Evolutionary conservation across 2,888 invertebrate genomes (phyloP).

Genomic region (Pogonocherus hispidulus): DNA sequence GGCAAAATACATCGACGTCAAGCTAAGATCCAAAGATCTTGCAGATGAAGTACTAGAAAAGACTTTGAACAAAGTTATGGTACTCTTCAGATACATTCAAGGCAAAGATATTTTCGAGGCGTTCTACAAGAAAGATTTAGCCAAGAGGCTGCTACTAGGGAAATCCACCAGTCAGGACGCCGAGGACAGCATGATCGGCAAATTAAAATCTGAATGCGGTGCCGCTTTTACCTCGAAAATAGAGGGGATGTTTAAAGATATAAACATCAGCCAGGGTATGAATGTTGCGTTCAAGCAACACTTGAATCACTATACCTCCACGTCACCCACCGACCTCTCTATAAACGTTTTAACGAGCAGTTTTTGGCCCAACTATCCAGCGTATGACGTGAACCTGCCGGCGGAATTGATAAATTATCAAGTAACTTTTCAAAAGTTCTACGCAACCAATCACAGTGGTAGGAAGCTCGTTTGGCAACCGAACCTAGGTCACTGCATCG

Average conservation of each 20-base stretch:
- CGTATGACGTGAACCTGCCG: conserved; percentile 90
- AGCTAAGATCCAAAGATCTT: conserved; percentile 93
- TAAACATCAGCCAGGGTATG: conserved; percentile 96
- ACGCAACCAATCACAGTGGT: conserved; percentile 95
- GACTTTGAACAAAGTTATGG: conserved; percentile 96
- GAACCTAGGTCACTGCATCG: conserved; percentile 93
- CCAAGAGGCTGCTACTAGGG: conserved; percentile 93
- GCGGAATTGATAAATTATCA: conserved; percentile 90
- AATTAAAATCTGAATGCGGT: conserved; percentile 98
- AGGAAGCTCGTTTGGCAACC: conserved; percentile 98
- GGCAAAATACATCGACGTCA: conserved; percentile 97
- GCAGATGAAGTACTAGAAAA: conserved; percentile 96
- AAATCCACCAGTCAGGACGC: conserved; percentile 99
- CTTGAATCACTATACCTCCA: conserved; percentile 41
- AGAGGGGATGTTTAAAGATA: conserved; percentile 99
- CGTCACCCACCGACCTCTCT: conserved; percentile 78
- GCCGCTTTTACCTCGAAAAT: conserved; percentile 97
- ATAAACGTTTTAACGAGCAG: conserved; percentile 97
- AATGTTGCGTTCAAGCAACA: conserved; percentile 92
- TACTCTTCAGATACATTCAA: conserved; percentile 96
- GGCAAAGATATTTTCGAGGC: conserved; percentile 99
- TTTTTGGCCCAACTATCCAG: conserved; percentile 97
- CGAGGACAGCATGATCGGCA: conserved; percentile 98
- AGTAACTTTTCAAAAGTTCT: conserved; percentile 95
- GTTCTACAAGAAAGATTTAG: conserved; percentile 98